Evolutionary conservation across 30 jellyfish, hydroid and myxozoan species (phyloP).

Genomic region (Pseudorhiza aurosa): DNA sequence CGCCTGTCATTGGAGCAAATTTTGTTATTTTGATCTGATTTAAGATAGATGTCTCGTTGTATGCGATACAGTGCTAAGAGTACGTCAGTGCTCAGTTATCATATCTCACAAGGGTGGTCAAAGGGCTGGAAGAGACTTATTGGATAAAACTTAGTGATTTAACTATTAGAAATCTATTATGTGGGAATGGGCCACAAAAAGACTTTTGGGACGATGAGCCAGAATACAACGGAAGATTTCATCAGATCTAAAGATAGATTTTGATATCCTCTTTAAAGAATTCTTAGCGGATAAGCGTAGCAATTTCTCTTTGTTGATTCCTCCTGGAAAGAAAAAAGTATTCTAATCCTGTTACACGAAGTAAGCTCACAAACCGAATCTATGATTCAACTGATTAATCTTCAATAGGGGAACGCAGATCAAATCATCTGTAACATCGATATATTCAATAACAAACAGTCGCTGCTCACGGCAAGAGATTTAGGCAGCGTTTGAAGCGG

Average conservation of each 20-base stretch:
- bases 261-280: conserved; percentile 11
- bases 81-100: neutral
- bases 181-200: conserved; percentile 4
- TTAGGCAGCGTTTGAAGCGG: neutral
- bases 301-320: neutral
- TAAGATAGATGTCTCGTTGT: neutral
- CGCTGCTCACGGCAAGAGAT: neutral
- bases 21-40: neutral
- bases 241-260: conserved; percentile 13
- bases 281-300: conserved; percentile 3
- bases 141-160: neutral
- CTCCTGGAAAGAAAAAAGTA: conserved; percentile 20
- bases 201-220: conserved; percentile 18
- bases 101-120: conserved; percentile 31
- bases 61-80: neutral
- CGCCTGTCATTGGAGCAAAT: conserved; percentile 3
- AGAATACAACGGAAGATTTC: conserved; percentile 13
- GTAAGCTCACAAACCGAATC: neutral
- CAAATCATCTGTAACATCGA: neutral
- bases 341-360: neutral
- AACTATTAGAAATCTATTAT: conserved; percentile 2
- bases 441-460: neutral
- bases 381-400: neutral
- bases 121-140: conserved; percentile 18
- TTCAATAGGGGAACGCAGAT: neutral